Percentiles rank a stretch among this genome's conserved stretches.
Evolutionary conservation across 2,113 vertebrate species (phyloP).

Genomic region (Myiozetetes cayanensis): DNA sequence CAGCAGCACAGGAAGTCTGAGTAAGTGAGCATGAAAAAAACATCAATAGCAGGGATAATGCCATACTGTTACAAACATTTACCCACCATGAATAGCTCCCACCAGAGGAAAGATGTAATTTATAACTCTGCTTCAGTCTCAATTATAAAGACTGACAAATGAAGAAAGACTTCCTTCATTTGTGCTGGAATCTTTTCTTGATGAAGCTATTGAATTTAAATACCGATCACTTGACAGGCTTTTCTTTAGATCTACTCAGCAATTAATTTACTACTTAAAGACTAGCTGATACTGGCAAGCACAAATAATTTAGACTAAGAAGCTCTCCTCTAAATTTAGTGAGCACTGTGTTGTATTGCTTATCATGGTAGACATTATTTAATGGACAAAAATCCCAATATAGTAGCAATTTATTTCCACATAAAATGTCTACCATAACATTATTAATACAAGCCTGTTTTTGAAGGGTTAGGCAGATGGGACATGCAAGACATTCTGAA

Average conservation of each 20-base stretch:
- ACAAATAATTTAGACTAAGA: not conserved
- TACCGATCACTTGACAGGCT: not conserved
- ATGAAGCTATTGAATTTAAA: not conserved
- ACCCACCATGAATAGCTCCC: not conserved
- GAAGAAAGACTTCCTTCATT: not conserved
- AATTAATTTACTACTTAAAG: conserved; percentile 14
- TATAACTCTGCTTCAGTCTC: not conserved
- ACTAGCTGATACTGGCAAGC: not conserved
- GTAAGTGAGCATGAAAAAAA: not conserved
- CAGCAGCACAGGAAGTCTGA: conserved; percentile 12
- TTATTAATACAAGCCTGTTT: conserved; percentile 16
- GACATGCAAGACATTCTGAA: conserved; percentile 30
- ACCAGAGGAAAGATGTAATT: not conserved
- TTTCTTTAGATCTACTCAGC: not conserved
- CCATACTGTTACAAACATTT: not conserved
- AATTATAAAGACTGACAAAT: not conserved
- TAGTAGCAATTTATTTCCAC: not conserved
- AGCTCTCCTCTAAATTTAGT: not conserved
- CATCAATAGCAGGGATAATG: not conserved
- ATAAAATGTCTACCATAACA: not conserved
- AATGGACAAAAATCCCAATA: not conserved
- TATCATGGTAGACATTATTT: not conserved
- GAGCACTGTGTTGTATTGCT: not conserved
- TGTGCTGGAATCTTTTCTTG: not conserved
- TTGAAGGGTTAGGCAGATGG: not conserved